Conservation (phyloP, 2,113 vertebrate genomes). For the Pterocles burchelli region DNA sequence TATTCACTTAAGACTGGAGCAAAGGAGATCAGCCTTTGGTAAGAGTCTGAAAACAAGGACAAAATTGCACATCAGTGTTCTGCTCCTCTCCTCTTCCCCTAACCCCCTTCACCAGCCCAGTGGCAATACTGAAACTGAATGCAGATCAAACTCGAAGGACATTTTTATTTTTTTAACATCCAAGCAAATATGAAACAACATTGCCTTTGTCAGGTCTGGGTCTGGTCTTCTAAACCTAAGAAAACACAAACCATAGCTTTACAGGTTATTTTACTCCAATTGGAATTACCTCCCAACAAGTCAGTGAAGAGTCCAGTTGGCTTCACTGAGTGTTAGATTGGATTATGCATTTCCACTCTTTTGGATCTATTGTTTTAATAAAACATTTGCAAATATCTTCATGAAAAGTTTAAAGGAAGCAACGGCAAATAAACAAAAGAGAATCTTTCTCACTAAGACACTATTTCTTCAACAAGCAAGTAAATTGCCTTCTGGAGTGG, state of each 20-base stretch:
- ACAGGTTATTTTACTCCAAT: neutral
- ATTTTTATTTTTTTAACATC: neutral
- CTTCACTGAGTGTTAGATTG: neutral
- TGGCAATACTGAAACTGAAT: neutral
- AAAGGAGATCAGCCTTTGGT: neutral
- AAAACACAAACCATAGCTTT: neutral
- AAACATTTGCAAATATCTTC: neutral
- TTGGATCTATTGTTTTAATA: neutral
- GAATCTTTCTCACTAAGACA: neutral
- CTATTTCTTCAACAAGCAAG: neutral
- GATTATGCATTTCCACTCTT: neutral
- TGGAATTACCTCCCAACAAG: neutral
- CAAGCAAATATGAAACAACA: neutral
- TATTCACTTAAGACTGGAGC: neutral
- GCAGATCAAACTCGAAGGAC: neutral
- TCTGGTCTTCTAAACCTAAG: neutral
- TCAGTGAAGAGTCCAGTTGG: neutral
- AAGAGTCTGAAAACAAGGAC: neutral
- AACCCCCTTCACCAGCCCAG: neutral
- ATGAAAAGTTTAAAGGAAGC: neutral
- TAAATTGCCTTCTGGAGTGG: neutral
- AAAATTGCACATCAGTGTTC: neutral
- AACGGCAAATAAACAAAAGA: neutral
- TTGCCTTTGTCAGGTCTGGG: neutral
- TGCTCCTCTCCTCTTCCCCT: neutral